Percentiles rank a stretch among this genome's conserved stretches.
Conservation (phyloP, 2,888 invertebrate genomes). For the Eupeodes latifasciatus region DNA sequence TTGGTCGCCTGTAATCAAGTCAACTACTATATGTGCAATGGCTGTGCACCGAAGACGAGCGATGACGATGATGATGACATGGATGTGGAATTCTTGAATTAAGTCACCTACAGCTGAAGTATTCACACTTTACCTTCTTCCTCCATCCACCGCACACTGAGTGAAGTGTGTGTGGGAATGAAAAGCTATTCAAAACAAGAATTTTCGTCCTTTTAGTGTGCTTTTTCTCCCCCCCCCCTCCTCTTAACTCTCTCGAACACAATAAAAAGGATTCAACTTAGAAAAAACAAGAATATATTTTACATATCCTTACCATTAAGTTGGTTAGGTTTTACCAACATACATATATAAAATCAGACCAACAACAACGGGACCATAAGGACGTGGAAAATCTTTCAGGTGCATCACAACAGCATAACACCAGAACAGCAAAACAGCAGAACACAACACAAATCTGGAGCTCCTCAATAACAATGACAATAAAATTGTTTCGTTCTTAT, state of each 20-base stretch:
- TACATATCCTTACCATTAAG: not conserved
- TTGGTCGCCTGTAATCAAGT: slow-evolving; percentile 61
- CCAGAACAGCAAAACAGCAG: no score
- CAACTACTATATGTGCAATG: slow-evolving; percentile 59
- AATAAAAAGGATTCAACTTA: slow-evolving; percentile 3
- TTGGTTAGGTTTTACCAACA: slow-evolving; percentile 15
- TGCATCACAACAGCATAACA: slow-evolving; percentile 3
- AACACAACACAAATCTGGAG: not conserved
- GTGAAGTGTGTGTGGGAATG: slow-evolving; percentile 18
- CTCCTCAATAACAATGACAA: slow-evolving; percentile 62
- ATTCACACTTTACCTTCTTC: no score
- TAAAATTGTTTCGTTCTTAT: slow-evolving; percentile 51
- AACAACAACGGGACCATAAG: not conserved
- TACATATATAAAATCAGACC: not conserved
- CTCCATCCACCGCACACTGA: no score
- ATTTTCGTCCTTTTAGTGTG: not conserved
- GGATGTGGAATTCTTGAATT: slow-evolving; percentile 51
- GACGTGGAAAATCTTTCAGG: slow-evolving; percentile 33
- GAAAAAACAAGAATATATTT: not conserved
- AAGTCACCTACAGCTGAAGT: slow-evolving; percentile 19
- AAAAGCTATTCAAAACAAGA: slow-evolving; percentile 33
- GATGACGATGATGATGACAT: slow-evolving; percentile 24
- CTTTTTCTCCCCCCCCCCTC: not conserved
- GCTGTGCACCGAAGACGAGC: not conserved
- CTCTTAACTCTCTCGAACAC: not conserved